A percentile compares a stretch with the other conserved stretches of the same genome.
Evolutionary conservation across 1,140 invertebrate species (phyloP).

Genomic region (Holcopasites calliopsidis): DNA sequence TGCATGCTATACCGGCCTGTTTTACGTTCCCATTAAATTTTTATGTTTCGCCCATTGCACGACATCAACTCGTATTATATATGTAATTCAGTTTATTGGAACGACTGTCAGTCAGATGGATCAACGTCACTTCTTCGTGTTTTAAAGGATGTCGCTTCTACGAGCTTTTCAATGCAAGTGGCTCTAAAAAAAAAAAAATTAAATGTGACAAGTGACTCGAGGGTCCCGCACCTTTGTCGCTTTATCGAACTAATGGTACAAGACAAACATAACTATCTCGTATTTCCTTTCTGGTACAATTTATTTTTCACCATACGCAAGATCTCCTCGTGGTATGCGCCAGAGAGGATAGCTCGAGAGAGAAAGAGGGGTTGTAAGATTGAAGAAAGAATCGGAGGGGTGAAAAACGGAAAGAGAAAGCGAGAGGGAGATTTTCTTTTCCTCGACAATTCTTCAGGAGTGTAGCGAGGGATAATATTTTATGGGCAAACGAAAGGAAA

Average conservation of each 20-base stretch:
- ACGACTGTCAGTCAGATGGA: constrained; percentile 27
- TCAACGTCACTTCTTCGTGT: constrained; percentile 17
- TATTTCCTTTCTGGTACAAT: constrained; percentile 12
- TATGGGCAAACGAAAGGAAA: constrained; percentile 57
- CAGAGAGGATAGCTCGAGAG: too few relatives aligned
- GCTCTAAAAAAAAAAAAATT: constrained; percentile 41
- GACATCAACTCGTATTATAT: constrained; percentile 57
- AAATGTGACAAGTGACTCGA: constrained; percentile 53
- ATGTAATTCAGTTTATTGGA: constrained; percentile 44
- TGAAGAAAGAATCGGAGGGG: neutral
- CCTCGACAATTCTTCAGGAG: constrained; percentile 4
- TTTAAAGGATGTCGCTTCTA: constrained; percentile 57
- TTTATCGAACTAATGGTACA: constrained; percentile 7
- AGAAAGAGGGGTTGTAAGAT: neutral
- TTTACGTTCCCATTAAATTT: constrained; percentile 38
- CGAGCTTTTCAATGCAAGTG: neutral
- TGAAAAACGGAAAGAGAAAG: neutral
- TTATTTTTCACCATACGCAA: neutral
- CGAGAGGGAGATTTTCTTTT: neutral
- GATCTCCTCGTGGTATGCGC: neutral
- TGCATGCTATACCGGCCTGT: neutral
- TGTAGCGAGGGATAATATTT: constrained; percentile 39
- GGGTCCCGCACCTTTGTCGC: neutral
- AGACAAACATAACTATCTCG: constrained; percentile 36
- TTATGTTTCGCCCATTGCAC: constrained; percentile 30